Evolutionary conservation across 2,797 vertebrate species (phyloP).

Genomic region (Natrix natrix): DNA sequence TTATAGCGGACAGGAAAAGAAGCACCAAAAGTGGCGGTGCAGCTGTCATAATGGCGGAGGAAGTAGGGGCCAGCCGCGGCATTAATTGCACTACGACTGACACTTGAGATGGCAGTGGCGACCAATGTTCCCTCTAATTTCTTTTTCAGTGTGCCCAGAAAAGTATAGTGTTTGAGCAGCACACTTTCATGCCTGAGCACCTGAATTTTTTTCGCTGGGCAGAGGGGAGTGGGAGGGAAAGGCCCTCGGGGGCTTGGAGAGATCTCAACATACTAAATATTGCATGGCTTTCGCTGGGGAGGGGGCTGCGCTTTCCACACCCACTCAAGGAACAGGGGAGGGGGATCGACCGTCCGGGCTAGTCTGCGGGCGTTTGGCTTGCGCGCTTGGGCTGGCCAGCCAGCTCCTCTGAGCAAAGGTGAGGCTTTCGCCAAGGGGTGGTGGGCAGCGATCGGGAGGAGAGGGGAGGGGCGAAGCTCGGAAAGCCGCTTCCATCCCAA

Average conservation of each 20-base stretch:
- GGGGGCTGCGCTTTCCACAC: slow-evolving; percentile 73
- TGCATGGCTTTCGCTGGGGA: slow-evolving; percentile 45
- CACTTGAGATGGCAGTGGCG: no score
- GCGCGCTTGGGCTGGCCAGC: slow-evolving; percentile 67
- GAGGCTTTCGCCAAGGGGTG: background rate
- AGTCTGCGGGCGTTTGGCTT: slow-evolving; percentile 63
- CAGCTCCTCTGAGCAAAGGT: slow-evolving; percentile 37
- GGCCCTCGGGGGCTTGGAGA: background rate
- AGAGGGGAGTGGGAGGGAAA: slow-evolving; percentile 12
- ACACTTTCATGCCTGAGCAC: no score
- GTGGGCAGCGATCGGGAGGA: background rate
- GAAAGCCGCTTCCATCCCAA: background rate
- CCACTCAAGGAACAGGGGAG: slow-evolving; percentile 7
- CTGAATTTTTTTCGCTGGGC: no score
- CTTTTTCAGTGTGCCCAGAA: no score
- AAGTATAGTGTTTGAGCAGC: no score
- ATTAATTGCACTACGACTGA: no score
- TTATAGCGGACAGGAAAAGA: no score
- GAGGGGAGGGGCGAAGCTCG: background rate
- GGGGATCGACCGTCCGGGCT: slow-evolving; percentile 68
- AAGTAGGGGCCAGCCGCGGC: no score
- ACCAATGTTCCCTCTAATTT: no score
- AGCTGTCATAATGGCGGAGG: no score
- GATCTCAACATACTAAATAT: slow-evolving; percentile 68
- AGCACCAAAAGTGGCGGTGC: no score